Conservation (phyloP, 2,113 vertebrate species). For the Propithecus coquereli region DNA sequence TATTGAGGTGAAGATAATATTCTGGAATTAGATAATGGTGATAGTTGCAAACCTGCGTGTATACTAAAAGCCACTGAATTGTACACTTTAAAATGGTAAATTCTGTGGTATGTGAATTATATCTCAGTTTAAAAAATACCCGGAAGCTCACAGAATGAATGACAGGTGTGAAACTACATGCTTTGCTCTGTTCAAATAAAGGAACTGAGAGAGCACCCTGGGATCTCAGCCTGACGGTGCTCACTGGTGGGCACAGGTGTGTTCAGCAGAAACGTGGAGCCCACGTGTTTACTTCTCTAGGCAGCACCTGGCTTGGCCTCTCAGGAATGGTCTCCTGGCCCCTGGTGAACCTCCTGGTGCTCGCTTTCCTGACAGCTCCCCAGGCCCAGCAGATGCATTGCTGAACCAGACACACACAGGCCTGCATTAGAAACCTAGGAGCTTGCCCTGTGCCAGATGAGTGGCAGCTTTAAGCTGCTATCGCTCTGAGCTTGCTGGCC, state of each 20-base stretch:
- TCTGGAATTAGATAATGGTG: not conserved
- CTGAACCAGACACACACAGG: not conserved
- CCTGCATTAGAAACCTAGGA: not conserved
- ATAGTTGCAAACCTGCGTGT: not conserved
- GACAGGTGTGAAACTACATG: not conserved
- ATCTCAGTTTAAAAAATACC: not conserved
- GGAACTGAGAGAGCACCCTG: not conserved
- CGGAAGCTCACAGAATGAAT: not conserved
- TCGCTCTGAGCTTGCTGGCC: not conserved
- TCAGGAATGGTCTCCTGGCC: not conserved
- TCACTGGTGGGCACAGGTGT: rapidly evolving
- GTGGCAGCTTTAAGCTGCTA: not conserved
- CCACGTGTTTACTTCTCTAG: not conserved
- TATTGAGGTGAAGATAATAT: not conserved
- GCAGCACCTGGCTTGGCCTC: not conserved
- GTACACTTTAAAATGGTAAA: not conserved
- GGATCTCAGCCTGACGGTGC: not conserved
- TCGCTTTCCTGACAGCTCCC: not conserved
- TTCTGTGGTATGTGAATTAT: not conserved
- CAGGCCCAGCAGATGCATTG: not conserved
- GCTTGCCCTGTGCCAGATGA: not conserved
- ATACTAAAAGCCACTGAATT: not conserved
- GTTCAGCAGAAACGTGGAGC: not conserved
- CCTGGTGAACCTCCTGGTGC: not conserved
- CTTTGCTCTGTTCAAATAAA: not conserved